Conservation (phyloP, 2,113 vertebrate genomes). For the Piprites chloris region DNA sequence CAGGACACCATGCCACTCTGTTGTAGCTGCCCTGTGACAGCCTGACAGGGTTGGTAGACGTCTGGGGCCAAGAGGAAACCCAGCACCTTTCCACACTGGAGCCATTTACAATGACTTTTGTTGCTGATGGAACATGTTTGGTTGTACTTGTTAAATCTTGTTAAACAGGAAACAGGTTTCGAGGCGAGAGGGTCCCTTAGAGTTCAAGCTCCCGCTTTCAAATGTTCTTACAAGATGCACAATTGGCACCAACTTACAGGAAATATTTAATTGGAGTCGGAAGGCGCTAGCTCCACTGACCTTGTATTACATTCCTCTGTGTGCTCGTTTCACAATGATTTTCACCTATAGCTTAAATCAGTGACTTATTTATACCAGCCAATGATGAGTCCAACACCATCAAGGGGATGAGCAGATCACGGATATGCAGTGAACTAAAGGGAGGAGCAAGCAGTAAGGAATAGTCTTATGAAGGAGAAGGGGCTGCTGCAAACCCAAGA, state of each 20-base stretch:
- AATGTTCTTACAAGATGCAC: conserved; percentile 79
- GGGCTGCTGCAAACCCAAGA: not conserved
- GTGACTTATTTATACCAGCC: conserved; percentile 69
- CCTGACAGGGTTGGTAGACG: accelerated
- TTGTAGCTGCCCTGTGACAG: not conserved
- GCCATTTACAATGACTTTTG: conserved; percentile 66
- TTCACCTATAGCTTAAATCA: conserved; percentile 42
- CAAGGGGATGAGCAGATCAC: not conserved
- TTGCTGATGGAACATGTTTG: conserved; percentile 71
- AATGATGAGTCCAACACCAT: not conserved
- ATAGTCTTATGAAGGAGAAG: not conserved
- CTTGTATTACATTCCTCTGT: conserved; percentile 64
- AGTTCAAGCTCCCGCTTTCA: conserved; percentile 75
- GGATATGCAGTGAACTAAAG: not conserved
- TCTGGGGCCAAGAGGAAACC: conserved; percentile 28
- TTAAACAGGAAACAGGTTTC: conserved; percentile 83
- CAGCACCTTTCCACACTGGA: conserved; percentile 51
- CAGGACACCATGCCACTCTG: accelerated
- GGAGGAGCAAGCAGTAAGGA: conserved; percentile 25
- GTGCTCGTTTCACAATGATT: conserved; percentile 45
- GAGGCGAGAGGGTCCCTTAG: conserved; percentile 70
- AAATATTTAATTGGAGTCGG: conserved; percentile 79
- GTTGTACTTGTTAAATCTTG: conserved; percentile 74
- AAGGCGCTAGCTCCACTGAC: conserved; percentile 69
- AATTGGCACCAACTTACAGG: conserved; percentile 75